These are phyloP conservation scores for Gonioctena quinquepunctata DNA, from an alignment of 1,140 invertebrate genomes.

Conservation along the genomic window DNA sequence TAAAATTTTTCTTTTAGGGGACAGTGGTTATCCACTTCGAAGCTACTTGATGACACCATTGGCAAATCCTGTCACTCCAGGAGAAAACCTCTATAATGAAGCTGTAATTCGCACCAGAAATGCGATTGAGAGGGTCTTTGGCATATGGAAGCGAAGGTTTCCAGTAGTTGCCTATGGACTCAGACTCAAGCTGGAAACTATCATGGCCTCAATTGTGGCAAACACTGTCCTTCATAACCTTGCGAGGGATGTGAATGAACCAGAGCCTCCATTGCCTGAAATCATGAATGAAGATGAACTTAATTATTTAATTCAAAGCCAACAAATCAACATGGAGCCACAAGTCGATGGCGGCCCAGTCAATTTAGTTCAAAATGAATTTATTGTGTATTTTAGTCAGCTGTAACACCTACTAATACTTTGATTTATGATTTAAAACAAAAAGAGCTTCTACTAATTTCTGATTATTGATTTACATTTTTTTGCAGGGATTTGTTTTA, in stretches of 20 bases:
- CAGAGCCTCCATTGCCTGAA: constrained; percentile 16
- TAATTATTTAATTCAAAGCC: constrained; percentile 17
- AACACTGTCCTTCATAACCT: constrained; percentile 18
- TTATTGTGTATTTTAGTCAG: too few relatives aligned
- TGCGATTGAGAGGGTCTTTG: constrained; percentile 15
- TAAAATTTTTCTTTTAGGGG: constrained; percentile 25
- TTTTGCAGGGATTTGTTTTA: too few relatives aligned
- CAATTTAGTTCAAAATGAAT: too few relatives aligned
- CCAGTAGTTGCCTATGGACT: constrained; percentile 14
- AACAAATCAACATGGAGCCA: too few relatives aligned
- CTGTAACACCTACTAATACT: too few relatives aligned
- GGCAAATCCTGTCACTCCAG: constrained; percentile 1
- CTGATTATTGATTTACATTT: too few relatives aligned
- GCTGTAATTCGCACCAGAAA: constrained; percentile 14
- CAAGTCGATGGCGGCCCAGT: too few relatives aligned
- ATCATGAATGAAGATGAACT: constrained; percentile 19
- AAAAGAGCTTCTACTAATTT: too few relatives aligned
- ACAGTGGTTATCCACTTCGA: constrained; percentile 22
- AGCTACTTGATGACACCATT: constrained; percentile 22
- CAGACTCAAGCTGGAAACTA: background rate
- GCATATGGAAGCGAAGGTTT: constrained; percentile 15
- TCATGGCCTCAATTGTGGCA: constrained; percentile 32
- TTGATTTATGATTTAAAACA: too few relatives aligned
- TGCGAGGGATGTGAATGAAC: constrained; percentile 20
- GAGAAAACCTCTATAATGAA: constrained; percentile 13